Evolutionary conservation across 2,113 vertebrate genomes (phyloP).

Genomic region (Aspiorhynchus laticeps): DNA sequence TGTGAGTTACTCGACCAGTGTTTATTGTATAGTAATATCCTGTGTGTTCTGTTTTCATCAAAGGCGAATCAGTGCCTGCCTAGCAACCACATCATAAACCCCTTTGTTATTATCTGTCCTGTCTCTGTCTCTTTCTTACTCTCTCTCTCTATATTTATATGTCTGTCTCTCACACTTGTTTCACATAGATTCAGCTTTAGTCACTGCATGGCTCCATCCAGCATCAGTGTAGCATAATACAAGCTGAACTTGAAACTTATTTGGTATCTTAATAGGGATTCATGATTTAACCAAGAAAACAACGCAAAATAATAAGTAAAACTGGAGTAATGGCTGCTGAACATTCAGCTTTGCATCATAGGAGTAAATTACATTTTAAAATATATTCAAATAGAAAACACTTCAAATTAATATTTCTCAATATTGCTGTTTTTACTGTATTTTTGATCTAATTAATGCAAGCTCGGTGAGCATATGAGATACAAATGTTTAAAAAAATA

Average conservation of each 20-base stretch:
- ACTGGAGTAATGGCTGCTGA: background rate
- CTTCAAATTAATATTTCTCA: background rate
- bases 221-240: background rate
- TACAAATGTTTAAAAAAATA: background rate
- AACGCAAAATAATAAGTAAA: background rate
- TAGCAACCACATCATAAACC: conserved; percentile 17
- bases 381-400: background rate
- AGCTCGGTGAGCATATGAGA: background rate
- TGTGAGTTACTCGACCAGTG: background rate
- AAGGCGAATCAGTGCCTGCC: background rate
- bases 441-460: background rate
- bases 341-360: background rate
- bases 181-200: background rate
- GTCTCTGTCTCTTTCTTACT: background rate
- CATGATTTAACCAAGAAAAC: background rate
- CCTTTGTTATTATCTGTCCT: background rate
- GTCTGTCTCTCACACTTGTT: background rate
- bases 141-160: conserved; percentile 10
- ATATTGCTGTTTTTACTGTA: background rate
- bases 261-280: background rate
- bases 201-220: background rate
- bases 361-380: background rate
- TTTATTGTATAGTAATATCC: conserved; percentile 23
- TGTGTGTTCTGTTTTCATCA: background rate
- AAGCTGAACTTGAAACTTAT: background rate